These are phyloP conservation scores for Leptopilina clavipes DNA, from an alignment of 1,140 invertebrate species.

Conservation along the genomic window DNA sequence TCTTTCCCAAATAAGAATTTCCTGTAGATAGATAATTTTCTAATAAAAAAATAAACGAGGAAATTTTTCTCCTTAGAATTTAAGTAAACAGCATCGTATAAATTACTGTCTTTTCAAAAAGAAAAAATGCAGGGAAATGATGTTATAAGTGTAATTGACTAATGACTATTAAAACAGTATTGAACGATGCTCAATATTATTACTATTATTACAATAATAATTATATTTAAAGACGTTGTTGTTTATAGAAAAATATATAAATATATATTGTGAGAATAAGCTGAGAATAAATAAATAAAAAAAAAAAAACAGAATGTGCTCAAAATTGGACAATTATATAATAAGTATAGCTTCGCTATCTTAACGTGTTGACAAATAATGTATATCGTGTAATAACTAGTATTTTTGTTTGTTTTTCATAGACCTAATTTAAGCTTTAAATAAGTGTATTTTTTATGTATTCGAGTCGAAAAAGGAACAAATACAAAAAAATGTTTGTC, in stretches of 20 bases:
- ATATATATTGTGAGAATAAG: conserved; percentile 50
- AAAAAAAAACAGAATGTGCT: conserved; percentile 66
- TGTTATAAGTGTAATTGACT: conserved; percentile 44
- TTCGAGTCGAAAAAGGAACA: conserved; percentile 49
- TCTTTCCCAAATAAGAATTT: conserved; percentile 2
- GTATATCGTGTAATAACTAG: conserved; percentile 51
- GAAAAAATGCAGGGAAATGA: conserved; percentile 10
- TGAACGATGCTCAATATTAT: conserved; percentile 68
- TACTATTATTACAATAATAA: conserved; percentile 62
- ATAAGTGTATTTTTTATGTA: conserved; percentile 65
- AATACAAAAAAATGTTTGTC: conserved; percentile 58
- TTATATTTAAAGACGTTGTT: conserved; percentile 67
- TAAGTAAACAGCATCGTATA: conserved; percentile 15
- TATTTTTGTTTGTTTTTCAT: conserved; percentile 52
- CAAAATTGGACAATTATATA: conserved; percentile 64
- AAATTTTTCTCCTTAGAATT: conserved; percentile 33
- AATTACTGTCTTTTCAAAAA: conserved; percentile 32
- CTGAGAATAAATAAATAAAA: conserved; percentile 57
- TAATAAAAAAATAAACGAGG: conserved; percentile 42
- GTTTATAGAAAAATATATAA: conserved; percentile 67
- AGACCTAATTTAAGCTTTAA: conserved; percentile 56
- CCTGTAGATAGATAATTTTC: conserved; percentile 29
- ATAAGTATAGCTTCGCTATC: conserved; percentile 60
- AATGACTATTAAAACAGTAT: conserved; percentile 49
- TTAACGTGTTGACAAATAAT: conserved; percentile 70